Conservation (phyloP, 1,140 invertebrate species). For the Drosophila oshimai region DNA sequence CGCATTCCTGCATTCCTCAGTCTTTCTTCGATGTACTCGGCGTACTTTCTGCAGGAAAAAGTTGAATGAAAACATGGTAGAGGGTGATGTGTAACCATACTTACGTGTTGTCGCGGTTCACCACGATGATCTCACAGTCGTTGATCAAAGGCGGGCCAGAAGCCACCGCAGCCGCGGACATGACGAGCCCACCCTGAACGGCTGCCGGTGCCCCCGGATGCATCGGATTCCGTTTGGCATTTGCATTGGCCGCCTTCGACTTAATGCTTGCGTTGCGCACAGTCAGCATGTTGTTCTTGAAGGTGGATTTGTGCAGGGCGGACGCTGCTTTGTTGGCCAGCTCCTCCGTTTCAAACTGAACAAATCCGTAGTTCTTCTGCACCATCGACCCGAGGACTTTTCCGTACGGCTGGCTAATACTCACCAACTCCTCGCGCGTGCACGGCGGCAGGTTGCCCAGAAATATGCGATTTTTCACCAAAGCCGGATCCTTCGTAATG, state of each 20-base stretch:
- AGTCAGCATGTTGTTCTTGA: constrained; percentile 87
- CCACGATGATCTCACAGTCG: constrained; percentile 94
- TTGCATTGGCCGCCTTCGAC: constrained; percentile 47
- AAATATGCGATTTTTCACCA: constrained; percentile 89
- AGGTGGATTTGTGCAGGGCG: constrained; percentile 87
- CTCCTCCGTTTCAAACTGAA: constrained; percentile 91
- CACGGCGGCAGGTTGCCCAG: constrained; percentile 88
- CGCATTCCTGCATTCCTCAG: constrained; percentile 91
- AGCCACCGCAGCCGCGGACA: constrained; percentile 83
- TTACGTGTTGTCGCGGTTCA: constrained; percentile 91
- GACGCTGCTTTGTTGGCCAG: constrained; percentile 89
- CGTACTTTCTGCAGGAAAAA: constrained; percentile 88
- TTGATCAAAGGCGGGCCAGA: constrained; percentile 83
- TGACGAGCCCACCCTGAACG: constrained; percentile 51
- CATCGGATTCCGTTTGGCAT: constrained; percentile 1
- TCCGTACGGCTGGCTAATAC: constrained; percentile 89
- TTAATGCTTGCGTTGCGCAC: constrained; percentile 84
- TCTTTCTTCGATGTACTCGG: constrained; percentile 93
- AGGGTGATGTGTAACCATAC: constrained; percentile 32
- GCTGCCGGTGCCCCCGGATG: constrained; percentile 17
- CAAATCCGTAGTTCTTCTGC: constrained; percentile 92
- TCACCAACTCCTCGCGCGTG: constrained; percentile 87
- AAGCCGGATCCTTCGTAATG: constrained; percentile 85
- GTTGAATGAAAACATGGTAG: not conserved
- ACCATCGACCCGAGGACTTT: constrained; percentile 88